Evolutionary conservation across 2,797 vertebrate genomes (phyloP).

Genomic region (Sphaeramia orbicularis): DNA sequence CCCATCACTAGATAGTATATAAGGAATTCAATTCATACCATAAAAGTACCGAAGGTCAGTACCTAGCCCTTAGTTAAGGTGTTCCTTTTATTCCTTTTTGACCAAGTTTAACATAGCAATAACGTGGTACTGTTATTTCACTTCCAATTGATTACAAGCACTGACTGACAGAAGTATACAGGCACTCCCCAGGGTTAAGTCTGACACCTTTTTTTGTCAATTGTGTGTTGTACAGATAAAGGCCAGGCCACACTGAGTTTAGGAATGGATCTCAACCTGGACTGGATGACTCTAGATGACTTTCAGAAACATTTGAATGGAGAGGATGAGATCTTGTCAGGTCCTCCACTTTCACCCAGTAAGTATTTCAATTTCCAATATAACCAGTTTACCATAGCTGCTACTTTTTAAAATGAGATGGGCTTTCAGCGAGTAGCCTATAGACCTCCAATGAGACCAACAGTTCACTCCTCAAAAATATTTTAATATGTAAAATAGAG

Average conservation of each 20-base stretch:
- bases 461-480: too few relatives aligned
- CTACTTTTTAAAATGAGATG: too few relatives aligned
- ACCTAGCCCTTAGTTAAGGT: background rate
- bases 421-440: too few relatives aligned
- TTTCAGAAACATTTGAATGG: slow-evolving; percentile 97
- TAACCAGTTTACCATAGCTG: background rate
- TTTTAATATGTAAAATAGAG: too few relatives aligned
- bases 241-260: slow-evolving; percentile 90
- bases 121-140: background rate
- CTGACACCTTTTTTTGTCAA: background rate
- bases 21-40: too few relatives aligned
- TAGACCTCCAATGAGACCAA: too few relatives aligned
- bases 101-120: too few relatives aligned
- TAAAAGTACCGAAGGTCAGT: too few relatives aligned
- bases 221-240: slow-evolving; percentile 71
- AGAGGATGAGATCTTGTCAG: slow-evolving; percentile 89
- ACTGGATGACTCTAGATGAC: slow-evolving; percentile 97
- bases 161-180: too few relatives aligned
- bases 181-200: background rate
- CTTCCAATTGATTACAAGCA: background rate
- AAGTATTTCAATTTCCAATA: slow-evolving; percentile 70
- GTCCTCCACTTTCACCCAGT: slow-evolving; percentile 88
- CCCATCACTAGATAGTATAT: too few relatives aligned
- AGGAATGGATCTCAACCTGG: slow-evolving; percentile 95
- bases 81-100: background rate